These are phyloP conservation scores for Campoplex capitator DNA, from an alignment of 2,888 invertebrate genomes.

Conservation along the genomic window DNA sequence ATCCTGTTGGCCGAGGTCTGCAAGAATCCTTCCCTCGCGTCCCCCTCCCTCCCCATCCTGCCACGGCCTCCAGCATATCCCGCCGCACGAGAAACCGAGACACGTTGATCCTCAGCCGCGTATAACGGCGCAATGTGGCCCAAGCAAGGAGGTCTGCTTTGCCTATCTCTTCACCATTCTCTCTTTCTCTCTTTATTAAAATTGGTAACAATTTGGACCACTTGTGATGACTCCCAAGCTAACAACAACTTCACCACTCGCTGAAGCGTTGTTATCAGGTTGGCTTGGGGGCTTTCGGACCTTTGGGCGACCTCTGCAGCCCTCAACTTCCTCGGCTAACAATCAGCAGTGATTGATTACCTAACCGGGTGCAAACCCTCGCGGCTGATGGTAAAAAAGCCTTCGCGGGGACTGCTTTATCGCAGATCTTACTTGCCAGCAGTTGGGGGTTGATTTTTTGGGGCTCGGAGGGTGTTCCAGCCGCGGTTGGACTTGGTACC, in stretches of 20 bases:
- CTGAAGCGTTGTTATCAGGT: background rate
- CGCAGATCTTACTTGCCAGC: constrained; percentile 4
- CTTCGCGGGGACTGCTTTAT: background rate
- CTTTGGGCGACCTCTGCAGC: constrained; percentile 9
- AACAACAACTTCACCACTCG: background rate
- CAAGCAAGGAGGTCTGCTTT: constrained; percentile 53
- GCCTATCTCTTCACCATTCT: constrained; percentile 48
- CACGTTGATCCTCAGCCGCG: constrained; percentile 31
- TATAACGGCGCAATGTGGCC: constrained; percentile 46
- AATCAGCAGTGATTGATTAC: background rate
- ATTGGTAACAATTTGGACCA: constrained; percentile 21
- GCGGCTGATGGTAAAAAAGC: constrained; percentile 6
- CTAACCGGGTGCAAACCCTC: background rate
- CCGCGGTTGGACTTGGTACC: background rate
- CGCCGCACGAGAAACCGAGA: constrained; percentile 36
- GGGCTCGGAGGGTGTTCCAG: background rate
- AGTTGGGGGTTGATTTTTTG: background rate
- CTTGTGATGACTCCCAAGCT: background rate
- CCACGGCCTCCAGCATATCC: constrained; percentile 9
- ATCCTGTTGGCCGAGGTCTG: constrained; percentile 69
- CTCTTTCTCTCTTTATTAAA: constrained; percentile 23
- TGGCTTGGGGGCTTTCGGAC: background rate
- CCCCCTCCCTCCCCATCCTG: background rate
- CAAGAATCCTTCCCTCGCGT: constrained; percentile 44
- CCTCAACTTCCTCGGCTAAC: background rate